Evolutionary conservation across 2,888 invertebrate genomes (phyloP).

Genomic region (Eumerus sabulonum): DNA sequence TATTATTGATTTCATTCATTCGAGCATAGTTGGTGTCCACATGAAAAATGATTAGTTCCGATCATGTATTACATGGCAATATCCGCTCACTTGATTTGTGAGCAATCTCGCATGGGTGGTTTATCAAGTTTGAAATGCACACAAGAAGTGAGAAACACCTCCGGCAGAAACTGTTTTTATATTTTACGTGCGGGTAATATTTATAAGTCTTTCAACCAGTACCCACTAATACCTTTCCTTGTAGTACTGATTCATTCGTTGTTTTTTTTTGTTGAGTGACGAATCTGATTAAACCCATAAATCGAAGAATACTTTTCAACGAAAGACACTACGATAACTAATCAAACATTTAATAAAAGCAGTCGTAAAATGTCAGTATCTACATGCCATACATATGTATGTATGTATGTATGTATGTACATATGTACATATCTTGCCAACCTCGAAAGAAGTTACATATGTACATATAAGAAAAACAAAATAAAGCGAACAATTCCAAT

Average conservation of each 20-base stretch:
- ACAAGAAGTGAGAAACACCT: too few relatives aligned
- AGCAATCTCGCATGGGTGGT: constrained; percentile 32
- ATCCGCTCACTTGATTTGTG: constrained; percentile 55
- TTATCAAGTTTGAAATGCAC: too few relatives aligned
- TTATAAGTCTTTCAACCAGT: too few relatives aligned
- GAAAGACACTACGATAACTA: constrained; percentile 23
- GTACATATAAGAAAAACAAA: constrained; percentile 27
- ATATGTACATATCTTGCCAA: constrained; percentile 47
- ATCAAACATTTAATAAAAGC: constrained; percentile 52
- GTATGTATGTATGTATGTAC: constrained; percentile 39
- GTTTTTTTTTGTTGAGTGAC: constrained; percentile 22
- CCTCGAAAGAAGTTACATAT: constrained; percentile 54
- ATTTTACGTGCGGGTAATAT: too few relatives aligned
- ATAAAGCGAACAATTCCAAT: not conserved
- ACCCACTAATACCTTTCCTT: not conserved
- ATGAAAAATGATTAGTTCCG: constrained; percentile 50
- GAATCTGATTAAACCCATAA: constrained; percentile 38
- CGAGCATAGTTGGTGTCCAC: constrained; percentile 16
- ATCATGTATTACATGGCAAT: constrained; percentile 57
- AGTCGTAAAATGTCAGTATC: constrained; percentile 56
- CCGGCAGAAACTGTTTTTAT: too few relatives aligned
- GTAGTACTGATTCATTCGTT: constrained; percentile 25
- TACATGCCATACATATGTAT: constrained; percentile 44
- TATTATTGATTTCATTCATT: constrained; percentile 45
- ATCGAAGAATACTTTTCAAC: constrained; percentile 15